Evolutionary conservation across 1,140 invertebrate genomes (phyloP), one percentile per base, ranked within the genome.

Genomic region (Ganaspis sp.): DNA sequence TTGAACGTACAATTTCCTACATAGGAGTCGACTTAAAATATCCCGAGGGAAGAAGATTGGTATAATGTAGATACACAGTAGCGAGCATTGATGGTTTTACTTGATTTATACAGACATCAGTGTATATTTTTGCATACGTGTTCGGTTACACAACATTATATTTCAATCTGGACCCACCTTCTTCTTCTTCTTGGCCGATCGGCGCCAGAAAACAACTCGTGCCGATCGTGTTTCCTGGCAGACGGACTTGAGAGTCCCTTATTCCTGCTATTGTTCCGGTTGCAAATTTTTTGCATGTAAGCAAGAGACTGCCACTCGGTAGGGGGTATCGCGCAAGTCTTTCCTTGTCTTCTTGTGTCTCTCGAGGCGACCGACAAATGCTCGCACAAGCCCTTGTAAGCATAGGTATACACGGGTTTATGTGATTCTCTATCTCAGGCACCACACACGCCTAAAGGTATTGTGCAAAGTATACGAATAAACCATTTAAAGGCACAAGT

Each of bases 221-320:
- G 87, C 83, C 84, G 85, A 82, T 89, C 88, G 87, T 89, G 87
- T 86, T 84, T 81, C 84, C 78, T 84, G 77, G 80, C 73, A 77
- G 79, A 77, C 74, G 58, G 81, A 78, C 75, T 69, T 74, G 72
- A 81, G 78, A 78, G 81, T 79, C 79, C 84, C 79, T 82, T 73
- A 78, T 76, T 81, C 72, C 74, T 78, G 42, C 37, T 74, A 90
- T 90, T 90, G 89, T 90, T 88, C 86, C 83, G 87, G 83, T 89
- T 90, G 89, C 88, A 90, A 89, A 90, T 89, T 90, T 90, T 90
- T 89, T 82, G 79, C 87, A 79, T 90, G 85, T 89, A 85, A 81
- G 84, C 83, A 79, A 76, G 70, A 71, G 77, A 81, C 45, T 74
- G 78, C 82, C 69, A 75, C 85, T 81, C 84, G 49, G 58, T 84